Evolutionary conservation across 2,797 vertebrate genomes (phyloP).

Genomic region (Hippocampus kuda): DNA sequence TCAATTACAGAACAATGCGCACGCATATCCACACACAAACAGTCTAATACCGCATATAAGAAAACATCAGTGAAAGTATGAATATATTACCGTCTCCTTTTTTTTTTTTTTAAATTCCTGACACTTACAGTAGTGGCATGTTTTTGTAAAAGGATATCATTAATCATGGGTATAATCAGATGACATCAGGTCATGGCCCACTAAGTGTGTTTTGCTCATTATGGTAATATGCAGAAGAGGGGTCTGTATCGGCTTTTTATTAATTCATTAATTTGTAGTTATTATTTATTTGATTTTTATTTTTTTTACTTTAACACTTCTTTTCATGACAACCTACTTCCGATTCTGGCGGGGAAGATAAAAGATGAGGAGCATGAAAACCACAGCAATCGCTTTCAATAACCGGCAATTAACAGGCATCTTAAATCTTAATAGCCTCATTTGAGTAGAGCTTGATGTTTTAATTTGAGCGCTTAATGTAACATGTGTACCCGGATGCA

Average conservation of each 20-base stretch:
- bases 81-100: slow-evolving; percentile 63
- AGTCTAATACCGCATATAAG: background rate
- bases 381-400: slow-evolving; percentile 35
- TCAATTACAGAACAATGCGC: slow-evolving; percentile 11
- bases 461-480: background rate
- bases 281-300: slow-evolving; percentile 14
- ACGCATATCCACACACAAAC: slow-evolving; percentile 17
- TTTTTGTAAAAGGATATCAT: slow-evolving; percentile 89
- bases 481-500: background rate
- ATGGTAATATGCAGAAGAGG: slow-evolving; percentile 87
- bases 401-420: slow-evolving; percentile 28
- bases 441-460: slow-evolving; percentile 6
- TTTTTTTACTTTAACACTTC: slow-evolving; percentile 66
- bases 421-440: slow-evolving; percentile 11
- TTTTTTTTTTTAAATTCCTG: slow-evolving; percentile 60
- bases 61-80: slow-evolving; percentile 33
- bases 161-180: slow-evolving; percentile 99
- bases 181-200: slow-evolving; percentile 93
- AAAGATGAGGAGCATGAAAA: slow-evolving; percentile 36
- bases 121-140: slow-evolving; percentile 72
- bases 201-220: slow-evolving; percentile 99
- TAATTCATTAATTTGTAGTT: slow-evolving; percentile 34
- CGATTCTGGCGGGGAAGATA: slow-evolving; percentile 43
- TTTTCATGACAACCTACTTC: slow-evolving; percentile 66
- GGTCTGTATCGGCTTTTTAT: slow-evolving; percentile 56